Evolutionary conservation across 2,113 vertebrate species (phyloP).

Genomic region (Microcebus ravelobensis): DNA sequence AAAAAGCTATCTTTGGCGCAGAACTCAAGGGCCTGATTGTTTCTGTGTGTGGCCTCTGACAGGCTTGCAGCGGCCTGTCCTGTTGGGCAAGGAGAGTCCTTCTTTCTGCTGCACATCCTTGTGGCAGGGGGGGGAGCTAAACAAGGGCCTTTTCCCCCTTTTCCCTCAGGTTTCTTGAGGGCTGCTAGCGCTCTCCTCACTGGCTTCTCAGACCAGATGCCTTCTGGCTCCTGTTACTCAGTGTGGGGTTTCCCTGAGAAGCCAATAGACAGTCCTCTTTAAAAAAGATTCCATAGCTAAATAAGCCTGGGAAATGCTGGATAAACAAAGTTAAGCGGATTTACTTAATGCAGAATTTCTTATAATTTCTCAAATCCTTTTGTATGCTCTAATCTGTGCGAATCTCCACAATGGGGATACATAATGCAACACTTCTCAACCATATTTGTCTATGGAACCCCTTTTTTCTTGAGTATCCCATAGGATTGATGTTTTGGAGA

Average conservation of each 20-base stretch:
- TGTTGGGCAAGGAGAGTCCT: not conserved
- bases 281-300: not conserved
- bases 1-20: not conserved
- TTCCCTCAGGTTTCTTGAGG: not conserved
- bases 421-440: not conserved
- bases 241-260: not conserved
- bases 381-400: not conserved
- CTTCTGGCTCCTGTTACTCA: not conserved
- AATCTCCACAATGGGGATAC: not conserved
- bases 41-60: not conserved
- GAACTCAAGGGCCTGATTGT: not conserved
- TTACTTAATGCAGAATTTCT: not conserved
- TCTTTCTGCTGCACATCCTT: not conserved
- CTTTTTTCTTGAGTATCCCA: not conserved
- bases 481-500: not conserved
- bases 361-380: not conserved
- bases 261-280: not conserved
- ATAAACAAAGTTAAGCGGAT: not conserved
- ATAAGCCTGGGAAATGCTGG: not conserved
- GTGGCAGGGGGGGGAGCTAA: not conserved
- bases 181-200: not conserved
- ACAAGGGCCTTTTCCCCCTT: not conserved
- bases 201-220: not conserved
- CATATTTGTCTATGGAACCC: not conserved
- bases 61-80: accelerated